Percentiles rank a stretch among this genome's conserved stretches.
phyloP scores from a whole-genome alignment of 2,797 vertebrate species.

The Aselliscus stoliczkanus region DNA sequence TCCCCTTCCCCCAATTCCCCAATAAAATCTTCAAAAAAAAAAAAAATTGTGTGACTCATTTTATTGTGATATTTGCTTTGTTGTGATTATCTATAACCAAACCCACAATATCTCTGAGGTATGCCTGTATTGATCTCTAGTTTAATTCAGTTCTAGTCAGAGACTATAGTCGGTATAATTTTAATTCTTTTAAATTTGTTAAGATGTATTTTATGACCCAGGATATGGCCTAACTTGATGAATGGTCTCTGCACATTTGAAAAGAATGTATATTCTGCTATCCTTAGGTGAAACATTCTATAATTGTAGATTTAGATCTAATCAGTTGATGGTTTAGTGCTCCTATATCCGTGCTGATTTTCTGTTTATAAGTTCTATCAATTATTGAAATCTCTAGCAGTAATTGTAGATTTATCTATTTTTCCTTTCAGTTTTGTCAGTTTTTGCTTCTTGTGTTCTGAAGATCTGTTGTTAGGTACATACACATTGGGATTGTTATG shows the following conservation, averaged over 20 bases:
- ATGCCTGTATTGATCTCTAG: background rate
- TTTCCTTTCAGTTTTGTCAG: background rate
- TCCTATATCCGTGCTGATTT: background rate
- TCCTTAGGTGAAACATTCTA: background rate
- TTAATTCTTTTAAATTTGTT: conserved; percentile 16
- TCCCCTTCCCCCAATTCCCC: too few species aligned
- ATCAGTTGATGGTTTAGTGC: background rate
- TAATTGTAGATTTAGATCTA: background rate
- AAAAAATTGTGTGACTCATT: background rate
- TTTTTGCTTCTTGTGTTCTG: background rate
- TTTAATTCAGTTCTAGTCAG: background rate
- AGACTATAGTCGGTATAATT: background rate
- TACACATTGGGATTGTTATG: background rate
- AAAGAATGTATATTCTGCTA: background rate
- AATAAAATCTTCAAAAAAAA: too few species aligned
- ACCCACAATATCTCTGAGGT: background rate
- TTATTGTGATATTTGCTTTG: background rate
- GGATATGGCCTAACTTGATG: background rate
- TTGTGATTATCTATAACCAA: background rate
- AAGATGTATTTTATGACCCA: background rate
- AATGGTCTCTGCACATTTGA: background rate
- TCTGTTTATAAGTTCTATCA: background rate
- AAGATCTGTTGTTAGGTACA: background rate
- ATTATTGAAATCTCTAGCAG: background rate
- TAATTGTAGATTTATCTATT: background rate